These are phyloP conservation scores for Cheilosia vernalis DNA, from an alignment of 2,888 invertebrate species.

Conservation along the genomic window DNA sequence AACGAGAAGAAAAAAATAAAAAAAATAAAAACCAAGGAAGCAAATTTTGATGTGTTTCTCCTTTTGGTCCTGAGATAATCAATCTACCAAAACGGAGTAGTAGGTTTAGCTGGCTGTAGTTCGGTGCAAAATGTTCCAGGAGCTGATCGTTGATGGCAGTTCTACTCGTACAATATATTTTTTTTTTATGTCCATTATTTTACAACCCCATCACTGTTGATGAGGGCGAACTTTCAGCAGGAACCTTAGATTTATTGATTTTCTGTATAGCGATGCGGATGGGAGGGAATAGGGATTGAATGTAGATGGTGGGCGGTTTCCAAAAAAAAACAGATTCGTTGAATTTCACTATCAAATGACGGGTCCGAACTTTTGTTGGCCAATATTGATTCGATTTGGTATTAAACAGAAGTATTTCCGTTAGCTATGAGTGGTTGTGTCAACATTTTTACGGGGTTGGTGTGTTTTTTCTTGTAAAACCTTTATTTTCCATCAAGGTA, in stretches of 20 bases:
- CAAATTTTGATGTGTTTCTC: slow-evolving; percentile 58
- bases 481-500: too few relatives aligned
- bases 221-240: background rate
- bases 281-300: background rate
- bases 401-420: too few relatives aligned
- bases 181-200: background rate
- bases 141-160: background rate
- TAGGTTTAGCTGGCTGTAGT: background rate
- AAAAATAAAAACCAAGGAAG: slow-evolving; percentile 58
- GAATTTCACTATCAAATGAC: too few relatives aligned
- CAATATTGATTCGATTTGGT: too few relatives aligned
- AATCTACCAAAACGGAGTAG: slow-evolving; percentile 43
- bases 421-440: too few relatives aligned
- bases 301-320: background rate
- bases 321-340: too few relatives aligned
- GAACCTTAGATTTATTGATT: slow-evolving; percentile 1
- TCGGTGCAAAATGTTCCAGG: background rate
- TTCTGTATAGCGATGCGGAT: background rate
- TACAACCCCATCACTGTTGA: slow-evolving; percentile 1
- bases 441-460: too few relatives aligned
- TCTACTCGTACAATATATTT: background rate
- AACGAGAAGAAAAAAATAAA: slow-evolving; percentile 29
- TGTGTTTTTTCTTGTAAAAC: too few relatives aligned
- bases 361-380: too few relatives aligned
- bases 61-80: slow-evolving; percentile 60